Evolutionary conservation across 2,888 invertebrate genomes (phyloP), one percentile per base, ranked within the genome.

Genomic region (Atrina japonica): DNA sequence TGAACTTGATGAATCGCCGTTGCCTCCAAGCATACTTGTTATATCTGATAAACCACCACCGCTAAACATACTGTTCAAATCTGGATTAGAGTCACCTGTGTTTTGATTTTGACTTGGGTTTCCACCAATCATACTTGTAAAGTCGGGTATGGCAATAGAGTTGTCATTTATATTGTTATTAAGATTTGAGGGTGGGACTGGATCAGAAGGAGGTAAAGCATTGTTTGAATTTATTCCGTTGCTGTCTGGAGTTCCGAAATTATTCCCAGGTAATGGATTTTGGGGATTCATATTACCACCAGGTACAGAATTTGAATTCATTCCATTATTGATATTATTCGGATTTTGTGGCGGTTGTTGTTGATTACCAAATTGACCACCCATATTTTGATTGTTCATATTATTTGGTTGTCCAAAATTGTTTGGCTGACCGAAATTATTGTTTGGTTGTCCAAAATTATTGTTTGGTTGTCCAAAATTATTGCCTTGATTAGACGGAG

Each of bases 31-130:
- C 35, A 35, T 35, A 5, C 35, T 11, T 11, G 35, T 11, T 35
- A 35, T 35, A 35, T 35, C 35, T 11, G 35, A 35, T 35, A 35
- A 35, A 11, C 56, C 56, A 9, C 61, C 61, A 30, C 61, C 61
- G 11, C 61, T 47, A 35, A 61, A 61, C 35, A 61, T 27, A 30
- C 35, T 61, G 49, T 61, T 61, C 14, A 61, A 25, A 25, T 52
- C 27, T 35, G 35, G 56, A n/a, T 56, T n/a, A 18, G 35, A 27
- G 16, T 43, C 59, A 14, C 41, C 27, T 41, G 47, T 23, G 25
- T 52, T 25, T 25, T 25, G 21, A 9, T 18, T 23, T 21, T 18
- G 18, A 52, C 11, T 52, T 23, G 18, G 7, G 16, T n/a, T 23
- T 9, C 23, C 25, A 0, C 25, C 52, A 9, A 52, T 21, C 52